Percentiles rank a stretch among this genome's conserved stretches.
These are phyloP conservation scores for Sinocyclocheilus anshuiensis DNA, from an alignment of 2,113 vertebrate species.

Conservation along the genomic window DNA sequence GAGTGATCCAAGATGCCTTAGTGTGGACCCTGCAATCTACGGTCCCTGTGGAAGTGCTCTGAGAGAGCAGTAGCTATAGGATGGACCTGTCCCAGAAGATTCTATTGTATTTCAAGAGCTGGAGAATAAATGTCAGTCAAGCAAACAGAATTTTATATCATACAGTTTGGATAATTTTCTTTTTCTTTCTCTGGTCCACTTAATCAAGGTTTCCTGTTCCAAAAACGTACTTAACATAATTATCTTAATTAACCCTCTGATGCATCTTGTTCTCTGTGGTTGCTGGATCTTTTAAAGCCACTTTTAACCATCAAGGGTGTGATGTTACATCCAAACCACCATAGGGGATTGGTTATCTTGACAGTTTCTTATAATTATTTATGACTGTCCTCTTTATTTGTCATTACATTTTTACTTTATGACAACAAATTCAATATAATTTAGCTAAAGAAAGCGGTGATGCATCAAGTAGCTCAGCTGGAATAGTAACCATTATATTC, in stretches of 20 bases:
- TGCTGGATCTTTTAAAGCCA: not conserved
- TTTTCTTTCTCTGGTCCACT: not conserved
- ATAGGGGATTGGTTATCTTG: not conserved
- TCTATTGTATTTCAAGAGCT: not conserved
- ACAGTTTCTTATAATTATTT: not conserved
- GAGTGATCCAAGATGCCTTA: not conserved
- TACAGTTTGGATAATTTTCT: not conserved
- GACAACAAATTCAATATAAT: not conserved
- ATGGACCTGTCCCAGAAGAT: not conserved
- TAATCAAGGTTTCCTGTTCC: not conserved
- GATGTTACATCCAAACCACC: not conserved
- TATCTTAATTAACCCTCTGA: not conserved
- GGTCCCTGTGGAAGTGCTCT: not conserved
- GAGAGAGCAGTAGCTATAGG: not conserved
- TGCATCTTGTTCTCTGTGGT: not conserved
- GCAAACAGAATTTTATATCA: not conserved
- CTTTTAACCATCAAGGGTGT: conserved; percentile 1
- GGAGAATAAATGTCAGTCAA: not conserved
- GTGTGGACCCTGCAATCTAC: not conserved
- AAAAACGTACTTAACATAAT: not conserved
- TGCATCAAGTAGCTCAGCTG: not conserved
- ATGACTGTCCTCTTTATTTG: not conserved
- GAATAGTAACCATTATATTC: not conserved
- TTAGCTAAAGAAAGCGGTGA: not conserved
- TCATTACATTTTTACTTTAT: not conserved